Percentiles rank a stretch among this genome's conserved stretches.
These are phyloP conservation scores for Nemapogon koenigi DNA, from an alignment of 2,888 invertebrate species.

Conservation along the genomic window DNA sequence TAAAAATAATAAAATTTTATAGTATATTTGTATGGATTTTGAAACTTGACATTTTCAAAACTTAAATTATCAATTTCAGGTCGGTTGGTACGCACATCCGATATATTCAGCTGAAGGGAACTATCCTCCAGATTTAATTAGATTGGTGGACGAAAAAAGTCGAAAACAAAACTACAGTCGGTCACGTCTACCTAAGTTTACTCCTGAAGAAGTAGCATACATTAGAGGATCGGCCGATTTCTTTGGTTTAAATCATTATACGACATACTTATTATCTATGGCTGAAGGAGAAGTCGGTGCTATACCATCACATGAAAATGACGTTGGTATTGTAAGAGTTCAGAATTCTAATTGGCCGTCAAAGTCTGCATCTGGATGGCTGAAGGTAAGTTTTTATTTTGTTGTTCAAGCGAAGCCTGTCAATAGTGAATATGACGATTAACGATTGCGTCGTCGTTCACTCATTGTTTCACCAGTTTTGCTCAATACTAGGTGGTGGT, in stretches of 20 bases:
- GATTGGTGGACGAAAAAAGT: slow-evolving; percentile 59
- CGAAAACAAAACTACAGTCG: slow-evolving; percentile 54
- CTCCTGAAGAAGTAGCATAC: slow-evolving; percentile 48
- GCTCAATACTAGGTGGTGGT: too few relatives aligned
- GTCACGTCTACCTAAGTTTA: slow-evolving; percentile 65
- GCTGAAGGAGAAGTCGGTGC: slow-evolving; percentile 45
- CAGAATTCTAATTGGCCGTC: slow-evolving; percentile 67
- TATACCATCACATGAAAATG: slow-evolving; percentile 66
- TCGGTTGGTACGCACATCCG: slow-evolving; percentile 64
- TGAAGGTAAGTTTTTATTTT: slow-evolving; percentile 49
- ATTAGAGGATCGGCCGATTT: slow-evolving; percentile 55
- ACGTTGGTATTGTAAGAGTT: slow-evolving; percentile 63
- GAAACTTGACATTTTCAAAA: too few relatives aligned
- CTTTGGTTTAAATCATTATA: slow-evolving; percentile 58
- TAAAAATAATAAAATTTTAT: too few relatives aligned
- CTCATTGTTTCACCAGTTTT: too few relatives aligned
- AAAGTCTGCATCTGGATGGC: slow-evolving; percentile 65
- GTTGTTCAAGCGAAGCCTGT: too few relatives aligned
- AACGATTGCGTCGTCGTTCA: too few relatives aligned
- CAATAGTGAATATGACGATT: too few relatives aligned
- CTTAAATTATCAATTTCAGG: too few relatives aligned
- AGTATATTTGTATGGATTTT: too few relatives aligned
- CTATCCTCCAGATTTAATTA: slow-evolving; percentile 61
- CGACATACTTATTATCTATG: slow-evolving; percentile 50
- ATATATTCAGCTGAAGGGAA: slow-evolving; percentile 61